A percentile compares a stretch with the other conserved stretches of the same genome.
Conservation (phyloP, 1,140 invertebrate species). For the Lepidotrigona ventralis region DNA sequence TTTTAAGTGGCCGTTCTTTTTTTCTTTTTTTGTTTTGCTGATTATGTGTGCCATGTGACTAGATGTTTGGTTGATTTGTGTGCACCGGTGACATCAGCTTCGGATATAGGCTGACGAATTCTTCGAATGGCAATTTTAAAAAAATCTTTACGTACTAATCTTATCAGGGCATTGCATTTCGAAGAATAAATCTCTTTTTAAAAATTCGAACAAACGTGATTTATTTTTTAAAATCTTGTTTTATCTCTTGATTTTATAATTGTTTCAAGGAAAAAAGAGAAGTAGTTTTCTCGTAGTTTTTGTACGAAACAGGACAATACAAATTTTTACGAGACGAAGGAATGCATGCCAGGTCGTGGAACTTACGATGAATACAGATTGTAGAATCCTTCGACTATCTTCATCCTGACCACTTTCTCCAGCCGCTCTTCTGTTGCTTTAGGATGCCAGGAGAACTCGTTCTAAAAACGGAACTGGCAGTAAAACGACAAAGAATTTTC, state of each 20-base stretch:
- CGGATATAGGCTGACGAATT: slow-evolving; percentile 33
- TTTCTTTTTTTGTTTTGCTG: slow-evolving; percentile 21
- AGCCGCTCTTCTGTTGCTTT: slow-evolving; percentile 46
- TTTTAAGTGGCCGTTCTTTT: background rate
- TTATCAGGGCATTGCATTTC: background rate
- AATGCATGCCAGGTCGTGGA: slow-evolving; percentile 42
- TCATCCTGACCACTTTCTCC: slow-evolving; percentile 37
- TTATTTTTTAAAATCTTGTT: no score
- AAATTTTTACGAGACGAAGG: slow-evolving; percentile 38
- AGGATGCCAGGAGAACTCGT: slow-evolving; percentile 50
- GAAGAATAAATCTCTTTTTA: background rate
- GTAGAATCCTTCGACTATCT: slow-evolving; percentile 43
- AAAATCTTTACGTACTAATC: background rate
- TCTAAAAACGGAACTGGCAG: slow-evolving; percentile 54
- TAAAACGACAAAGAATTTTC: slow-evolving; percentile 25
- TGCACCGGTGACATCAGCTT: slow-evolving; percentile 30
- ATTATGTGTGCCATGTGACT: background rate
- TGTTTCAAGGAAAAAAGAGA: no score
- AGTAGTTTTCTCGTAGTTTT: background rate
- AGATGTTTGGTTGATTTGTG: slow-evolving; percentile 23
- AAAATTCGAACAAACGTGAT: background rate
- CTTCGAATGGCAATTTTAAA: slow-evolving; percentile 22
- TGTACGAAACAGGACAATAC: background rate
- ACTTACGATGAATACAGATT: slow-evolving; percentile 43
- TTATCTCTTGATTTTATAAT: background rate